Evolutionary conservation across 2,113 vertebrate genomes (phyloP), one percentile per base, ranked within the genome.

Genomic region (Percopsis transmontana): DNA sequence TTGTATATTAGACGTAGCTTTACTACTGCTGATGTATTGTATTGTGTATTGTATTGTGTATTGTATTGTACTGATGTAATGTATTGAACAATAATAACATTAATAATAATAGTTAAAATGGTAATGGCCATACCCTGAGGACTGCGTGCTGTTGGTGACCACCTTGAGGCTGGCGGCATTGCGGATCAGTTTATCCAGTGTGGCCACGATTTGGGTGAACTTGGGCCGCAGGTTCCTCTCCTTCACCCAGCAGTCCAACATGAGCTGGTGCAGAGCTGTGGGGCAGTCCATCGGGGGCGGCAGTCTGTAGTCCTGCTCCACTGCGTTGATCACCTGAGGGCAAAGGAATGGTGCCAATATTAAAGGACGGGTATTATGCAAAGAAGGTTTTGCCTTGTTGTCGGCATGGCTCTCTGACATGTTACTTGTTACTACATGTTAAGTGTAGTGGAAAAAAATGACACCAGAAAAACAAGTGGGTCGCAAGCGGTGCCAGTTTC

Each of bases 261-360:
- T 99, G 82, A 99, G 93, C 88, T 98, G 97, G 84, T 99, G 97
- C 48, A 99, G 91, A 0, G 97, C 97, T 0, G 96, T 98, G 74
- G 97, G 97, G 85, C 97, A 99, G 91, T 99, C 97, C 97, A 99
- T 99, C 62, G 97, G 97, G 1, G 97, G 97, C 5, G 97, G 97
- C 74, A 99, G 89, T 84, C 97, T 93, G 80, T 99, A 99, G 76
- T 99, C 97, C 84, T 99, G 97, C 88, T 99, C 97, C 72, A 98
- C 97, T 0, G 97, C 97, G 1, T 98, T 99, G 88, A 99, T 99
- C 83, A 99, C 97, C 97, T 99, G 80, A 23, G 8, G 24, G 18
- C 41, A 20, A 23, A 16, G 59, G 51, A 5, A 20, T 16, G 21
- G 12, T 45, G 3, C 9, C 42, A 11, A 13, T 45, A 10, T 45